Evolutionary conservation across 2,888 invertebrate species (phyloP), one percentile per base, ranked within the genome.

Genomic region (Ophonus ardosiacus): DNA sequence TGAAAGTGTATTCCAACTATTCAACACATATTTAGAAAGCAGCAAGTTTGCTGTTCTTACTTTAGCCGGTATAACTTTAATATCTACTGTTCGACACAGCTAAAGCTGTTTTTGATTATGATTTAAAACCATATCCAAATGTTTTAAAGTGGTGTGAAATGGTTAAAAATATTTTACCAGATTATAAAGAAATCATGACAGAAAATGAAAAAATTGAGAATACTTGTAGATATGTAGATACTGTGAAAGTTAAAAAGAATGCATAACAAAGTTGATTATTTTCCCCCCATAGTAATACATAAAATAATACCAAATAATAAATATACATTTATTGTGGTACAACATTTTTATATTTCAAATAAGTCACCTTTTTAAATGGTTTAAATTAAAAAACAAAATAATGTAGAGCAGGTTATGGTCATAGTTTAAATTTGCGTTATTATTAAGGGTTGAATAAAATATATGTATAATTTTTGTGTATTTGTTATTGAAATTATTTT

Each of bases 31-130:
- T 86, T 88, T 93, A 13, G 89, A 90, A 21, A 90, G 89, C 7
- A 90, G 89, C 31, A 88, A 90, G 71, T 93, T 91, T 88, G 92
- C 90, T 51, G 92, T 92, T 80, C 86, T 93, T 78, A 93, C 93
- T 10, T 89, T 93, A 56, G 93, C 93, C 21, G 93, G 93, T 88
- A 88, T 92, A 84, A 88, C 91, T 59, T 89, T 93, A 40, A 90
- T 90, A 13, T 90, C 92, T 17, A 90, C 91, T 21, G 90, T 93
- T 10, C n/a, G 90, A 90, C 51, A 89, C 91, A 40, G 85, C 85
- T 18, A 71, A 68, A 18, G 68, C 68, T 10, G 85, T 85, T 40
- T 85, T 80, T 68, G 87, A 85, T 10, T 85, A 57, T 68, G 56
- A 74, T 80, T 15, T 85, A 15, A 80, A 74, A 43, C 79, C 76